Base-by-base conservation (phyloP, 2,113 vertebrate genomes). In the Lanius collurio region DNA sequence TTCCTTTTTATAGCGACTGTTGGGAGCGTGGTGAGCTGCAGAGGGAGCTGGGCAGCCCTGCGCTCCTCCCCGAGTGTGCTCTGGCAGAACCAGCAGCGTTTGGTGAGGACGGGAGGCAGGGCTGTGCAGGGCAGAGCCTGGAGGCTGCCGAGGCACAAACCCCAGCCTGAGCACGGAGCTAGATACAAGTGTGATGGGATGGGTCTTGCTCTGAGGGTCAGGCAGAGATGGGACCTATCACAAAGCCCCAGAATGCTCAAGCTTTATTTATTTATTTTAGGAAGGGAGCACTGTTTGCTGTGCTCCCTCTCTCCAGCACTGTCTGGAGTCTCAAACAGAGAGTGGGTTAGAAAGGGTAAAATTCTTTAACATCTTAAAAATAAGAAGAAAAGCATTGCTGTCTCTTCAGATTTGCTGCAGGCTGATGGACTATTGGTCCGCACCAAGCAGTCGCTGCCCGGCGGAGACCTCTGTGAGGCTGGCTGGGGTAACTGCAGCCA, bases 401-500 rank as follows among this genome's bases (percentile, higher is more conserved):
- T 83, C 87, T 94, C 33, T 71, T 84, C 80, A 26, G 20, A 77
- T 96, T 92, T 77, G 56, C 91, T 90, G 89, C 30, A 44, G 59
- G 74, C 92, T 96, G 89, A 73, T 79, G 73, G 87, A 49, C 90
- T 37, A 52, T 82, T 70, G 83, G 63, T 94, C 77, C 2, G 2
- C 90, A 90, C 69, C 81, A 59, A 69, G 92, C 83, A 31, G 75
- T 7, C 4, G 0, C 92, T 95, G 92, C 95, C 90, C 7, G 0
- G 63, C 53, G 0, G 73, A 92, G 91, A 74, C 85, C 78, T 83
- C 84, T 94, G 22, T 0, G 2, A 90, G 83, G 77, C 91, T 77
- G 71, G 46, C 79, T 64, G 87, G 12, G 41, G 64, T 89, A 85
- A 96, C 85, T 90, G 86, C 87, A 82, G 92, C 67, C 89, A 83